Evolutionary conservation across 2,113 vertebrate genomes (phyloP), one percentile per base, ranked within the genome.

Genomic region (Neofelis nebulosa): DNA sequence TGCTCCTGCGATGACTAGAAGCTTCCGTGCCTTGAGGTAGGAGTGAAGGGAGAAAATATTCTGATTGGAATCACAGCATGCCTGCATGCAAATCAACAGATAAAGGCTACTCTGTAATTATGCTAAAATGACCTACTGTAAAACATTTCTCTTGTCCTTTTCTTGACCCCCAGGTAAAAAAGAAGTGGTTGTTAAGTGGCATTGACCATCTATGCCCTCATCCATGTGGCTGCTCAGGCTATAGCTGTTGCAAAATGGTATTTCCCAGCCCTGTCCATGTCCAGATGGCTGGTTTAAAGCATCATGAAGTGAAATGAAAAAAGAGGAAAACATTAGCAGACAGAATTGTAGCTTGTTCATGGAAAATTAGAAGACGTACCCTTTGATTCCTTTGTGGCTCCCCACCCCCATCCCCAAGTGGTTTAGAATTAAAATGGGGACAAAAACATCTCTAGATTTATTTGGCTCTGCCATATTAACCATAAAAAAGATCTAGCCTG

Each of bases 391-490:
- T 55, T 87, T 95, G 92, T 93, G 87, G 29, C 21, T 85, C 85
- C 92, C 63, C 38, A 57, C 38, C 5, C 48, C 23, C 48, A 97
- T 66, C 73, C 92, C 10, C 66, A 94, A 74, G 68, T 2, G 11
- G 76, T 86, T 97, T 98, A 94, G 91, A 96, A 68, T 82, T 93
- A 79, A 94, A 97, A 94, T 63, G 0, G 68, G 63, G 25, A 61
- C 96, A 98, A 97, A 55, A 87, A 86, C 3, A 33, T 61, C 61
- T 95, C 41, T 50, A 88, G 66, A 96, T 83, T 97, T 97, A 96
- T 97, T 98, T 98, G 95, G 38, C 11, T 85, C 78, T 94, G 23
- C 73, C 94, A 73, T 78, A 91, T 91, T 97, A 97, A 91, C 95
- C 66, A 94, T 96, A 98, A 97, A 96, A 86, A 96, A 96, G 87